Base-by-base conservation (phyloP, 2,888 invertebrate species). In the Latrodectus elegans region DNA sequence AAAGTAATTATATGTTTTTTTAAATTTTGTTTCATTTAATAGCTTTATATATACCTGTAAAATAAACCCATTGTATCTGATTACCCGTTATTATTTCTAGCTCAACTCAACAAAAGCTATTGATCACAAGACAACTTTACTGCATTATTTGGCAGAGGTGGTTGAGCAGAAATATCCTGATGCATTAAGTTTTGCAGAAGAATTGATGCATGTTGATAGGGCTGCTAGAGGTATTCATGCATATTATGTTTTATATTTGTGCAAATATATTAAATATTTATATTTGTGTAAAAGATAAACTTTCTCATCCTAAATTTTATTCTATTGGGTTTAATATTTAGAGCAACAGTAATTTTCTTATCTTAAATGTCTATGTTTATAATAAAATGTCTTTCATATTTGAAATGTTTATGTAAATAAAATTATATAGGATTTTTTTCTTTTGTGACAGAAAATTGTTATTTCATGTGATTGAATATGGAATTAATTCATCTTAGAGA, bases 151-250 rank as follows among this genome's bases (percentile, higher is more conserved):
- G 82, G 97, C 96, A 0, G 96, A 97, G 90, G 95, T 96, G 0
- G 95, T 97, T 87, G 97, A 99, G 92, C 94, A 93, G 83, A 97
- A 97, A 91, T 96, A 97, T 92, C 96, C 97, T 0, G 97, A 98
- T 78, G 94, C 95, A 49, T 92, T 97, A 15, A 95, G 93, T 83
- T 98, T 98, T 91, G 94, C 94, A 0, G 97, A 97, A 90, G 99
- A 99, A 92, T 94, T 99, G 92, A 95, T 96, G 4, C 98, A 99
- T 91, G 95, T 98, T 15, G 97, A 97, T 92, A 94, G 95, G 90
- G 98, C 99, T 38, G 96, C 97, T 52, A 89, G 89, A 89, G 89
- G 90, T 90, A 81, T 38, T 38, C 38, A 38, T 38, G 38, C 38
- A 38, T 38, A 38, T 38, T 38, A 38, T 38, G 3, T 38, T 38